Conservation (phyloP, 1,140 invertebrate genomes). For the Potamilus streckersoni region DNA sequence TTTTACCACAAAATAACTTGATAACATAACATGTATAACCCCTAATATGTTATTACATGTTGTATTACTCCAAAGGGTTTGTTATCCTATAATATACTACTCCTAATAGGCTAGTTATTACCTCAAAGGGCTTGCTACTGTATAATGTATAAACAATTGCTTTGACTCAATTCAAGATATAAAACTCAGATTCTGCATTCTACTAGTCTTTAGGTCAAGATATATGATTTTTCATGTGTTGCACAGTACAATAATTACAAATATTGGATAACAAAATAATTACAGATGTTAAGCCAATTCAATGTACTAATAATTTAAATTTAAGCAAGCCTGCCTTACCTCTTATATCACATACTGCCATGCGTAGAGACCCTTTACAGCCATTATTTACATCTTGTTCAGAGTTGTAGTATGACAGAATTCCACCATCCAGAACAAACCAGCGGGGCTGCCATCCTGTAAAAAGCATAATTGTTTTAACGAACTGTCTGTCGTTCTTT, state of each 20-base stretch:
- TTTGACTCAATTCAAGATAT: neutral
- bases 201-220: neutral
- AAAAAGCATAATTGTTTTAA: slow-evolving; percentile 39
- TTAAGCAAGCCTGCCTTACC: slow-evolving; percentile 68
- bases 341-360: slow-evolving; percentile 85
- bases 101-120: too few species aligned
- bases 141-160: neutral
- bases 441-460: slow-evolving; percentile 87
- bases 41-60: too few species aligned
- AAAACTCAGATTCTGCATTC: neutral
- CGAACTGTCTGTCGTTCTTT: neutral
- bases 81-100: too few species aligned
- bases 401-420: slow-evolving; percentile 85
- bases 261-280: neutral
- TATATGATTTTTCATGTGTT: neutral
- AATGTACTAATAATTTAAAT: neutral
- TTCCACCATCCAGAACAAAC: slow-evolving; percentile 85
- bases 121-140: too few species aligned
- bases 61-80: too few species aligned
- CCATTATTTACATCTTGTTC: slow-evolving; percentile 85
- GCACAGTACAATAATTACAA: neutral
- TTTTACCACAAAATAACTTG: too few species aligned
- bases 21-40: too few species aligned
- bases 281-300: neutral
- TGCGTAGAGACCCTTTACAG: slow-evolving; percentile 85